phyloP scores from a whole-genome alignment of 2,888 invertebrate species.

The Gibbula magus region DNA sequence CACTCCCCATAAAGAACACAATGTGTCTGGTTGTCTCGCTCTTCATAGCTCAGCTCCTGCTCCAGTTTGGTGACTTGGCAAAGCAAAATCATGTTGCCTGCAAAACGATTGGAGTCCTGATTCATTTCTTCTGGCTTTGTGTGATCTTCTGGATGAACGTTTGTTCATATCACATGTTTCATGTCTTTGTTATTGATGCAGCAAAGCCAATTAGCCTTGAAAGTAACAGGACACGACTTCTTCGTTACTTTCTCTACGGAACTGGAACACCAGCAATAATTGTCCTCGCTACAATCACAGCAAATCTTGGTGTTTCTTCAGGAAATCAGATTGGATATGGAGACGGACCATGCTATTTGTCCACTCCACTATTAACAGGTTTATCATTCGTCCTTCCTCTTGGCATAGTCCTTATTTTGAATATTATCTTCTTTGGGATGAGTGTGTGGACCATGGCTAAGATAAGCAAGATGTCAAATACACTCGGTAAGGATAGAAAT shows the following conservation, averaged over 20 bases:
- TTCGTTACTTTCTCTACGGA: constrained; percentile 26
- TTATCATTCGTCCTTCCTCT: constrained; percentile 52
- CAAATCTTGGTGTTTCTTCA: background rate
- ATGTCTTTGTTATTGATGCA: constrained; percentile 28
- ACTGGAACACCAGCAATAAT: constrained; percentile 11
- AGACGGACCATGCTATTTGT: constrained; percentile 40
- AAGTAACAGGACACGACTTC: constrained; percentile 24
- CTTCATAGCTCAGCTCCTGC: constrained; percentile 32
- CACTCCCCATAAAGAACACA: constrained; percentile 42
- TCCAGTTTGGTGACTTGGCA: constrained; percentile 19
- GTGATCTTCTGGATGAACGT: constrained; percentile 40
- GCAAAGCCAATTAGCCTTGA: background rate
- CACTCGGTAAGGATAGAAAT: constrained; percentile 31
- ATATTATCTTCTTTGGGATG: constrained; percentile 45
- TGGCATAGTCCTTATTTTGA: constrained; percentile 42
- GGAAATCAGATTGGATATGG: constrained; percentile 40
- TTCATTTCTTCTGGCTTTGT: constrained; percentile 41
- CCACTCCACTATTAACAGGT: constrained; percentile 26
- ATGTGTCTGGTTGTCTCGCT: constrained; percentile 37
- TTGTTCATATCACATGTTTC: constrained; percentile 44
- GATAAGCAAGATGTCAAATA: constrained; percentile 28
- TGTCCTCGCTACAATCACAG: constrained; percentile 25
- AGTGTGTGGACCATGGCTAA: constrained; percentile 46
- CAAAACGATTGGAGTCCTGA: constrained; percentile 29
- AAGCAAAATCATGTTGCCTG: constrained; percentile 15